Base-by-base conservation (phyloP, 1,140 invertebrate genomes). In the Achroia grisella region DNA sequence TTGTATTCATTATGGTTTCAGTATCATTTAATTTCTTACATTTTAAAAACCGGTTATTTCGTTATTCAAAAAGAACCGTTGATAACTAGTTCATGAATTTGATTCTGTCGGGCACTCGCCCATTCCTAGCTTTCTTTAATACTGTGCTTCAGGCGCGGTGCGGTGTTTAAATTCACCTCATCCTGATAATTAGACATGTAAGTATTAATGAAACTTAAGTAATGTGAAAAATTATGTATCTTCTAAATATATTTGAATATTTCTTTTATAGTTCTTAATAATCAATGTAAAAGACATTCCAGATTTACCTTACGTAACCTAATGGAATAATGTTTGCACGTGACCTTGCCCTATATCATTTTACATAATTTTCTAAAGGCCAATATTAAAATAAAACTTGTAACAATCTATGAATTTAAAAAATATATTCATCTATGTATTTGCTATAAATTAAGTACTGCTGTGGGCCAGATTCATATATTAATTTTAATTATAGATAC, bases 111-210 rank as follows among this genome's bases (percentile, higher is more conserved):
- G 6, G 10, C 32, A 8, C 4, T n/a, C n/a, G n/a, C 32, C 2
- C 10, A 12, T 34, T 12, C 32, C 32, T 52, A 58, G 61, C 72
- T 76, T 80, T 74, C 80, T 84, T 76, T 78, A 67, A 41, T 75
- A 84, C 77, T 81, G 77, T 81, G 80, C 75, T 67, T 68, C 64
- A 66, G 70, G 67, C 62, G 77, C 77, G 71, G 80, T 75, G 77
- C 64, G 62, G 79, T 76, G 77, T 75, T 62, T 71, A 56, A 48
- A 64, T 56, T 55, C 55, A 65, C 72, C 72, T 67, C 52, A 76
- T 71, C 64, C n/a, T n/a, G 74, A 74, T 80, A 75, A 68, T 74
- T 56, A 79, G 66, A 81, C 72, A 84, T 81, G 80, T 84, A 80
- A 84, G 80, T 80, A 42, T 35, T 35, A 29, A 32, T 8, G 1